Conservation (phyloP, 2,113 vertebrate species). For the Trochalopteron elliotii region DNA sequence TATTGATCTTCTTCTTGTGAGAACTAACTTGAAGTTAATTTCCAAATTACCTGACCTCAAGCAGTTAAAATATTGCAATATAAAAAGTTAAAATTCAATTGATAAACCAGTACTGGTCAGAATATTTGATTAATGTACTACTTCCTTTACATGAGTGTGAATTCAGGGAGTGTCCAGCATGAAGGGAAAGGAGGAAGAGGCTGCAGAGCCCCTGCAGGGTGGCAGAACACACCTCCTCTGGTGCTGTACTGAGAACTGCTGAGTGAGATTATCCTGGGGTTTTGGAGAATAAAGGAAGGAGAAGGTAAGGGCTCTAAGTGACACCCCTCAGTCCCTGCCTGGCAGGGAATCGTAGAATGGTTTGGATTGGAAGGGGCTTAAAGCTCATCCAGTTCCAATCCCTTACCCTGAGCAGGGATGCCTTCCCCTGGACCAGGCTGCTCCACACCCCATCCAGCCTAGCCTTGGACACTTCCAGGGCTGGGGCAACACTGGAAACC, state of each 20-base stretch:
- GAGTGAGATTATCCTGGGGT: neutral
- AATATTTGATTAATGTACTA: neutral
- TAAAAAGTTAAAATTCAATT: neutral
- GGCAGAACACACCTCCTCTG: neutral
- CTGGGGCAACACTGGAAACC: neutral
- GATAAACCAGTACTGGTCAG: neutral
- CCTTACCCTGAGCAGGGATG: neutral
- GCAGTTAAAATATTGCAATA: neutral
- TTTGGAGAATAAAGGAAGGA: neutral
- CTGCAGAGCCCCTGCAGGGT: neutral
- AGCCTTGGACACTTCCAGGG: neutral
- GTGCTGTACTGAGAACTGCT: neutral
- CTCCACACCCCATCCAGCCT: neutral
- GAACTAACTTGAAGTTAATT: neutral
- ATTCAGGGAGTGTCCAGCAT: neutral
- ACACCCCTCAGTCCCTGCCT: neutral
- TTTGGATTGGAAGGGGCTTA: neutral
- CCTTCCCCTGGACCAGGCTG: neutral
- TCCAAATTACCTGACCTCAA: neutral
- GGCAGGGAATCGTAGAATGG: neutral
- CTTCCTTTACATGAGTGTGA: neutral
- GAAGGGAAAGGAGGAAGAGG: neutral
- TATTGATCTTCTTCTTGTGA: conserved; percentile 28
- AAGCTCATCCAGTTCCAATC: neutral
- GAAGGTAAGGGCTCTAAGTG: neutral